These are phyloP conservation scores for Herpetotheres cachinnans DNA, from an alignment of 2,113 vertebrate species.

Conservation along the genomic window DNA sequence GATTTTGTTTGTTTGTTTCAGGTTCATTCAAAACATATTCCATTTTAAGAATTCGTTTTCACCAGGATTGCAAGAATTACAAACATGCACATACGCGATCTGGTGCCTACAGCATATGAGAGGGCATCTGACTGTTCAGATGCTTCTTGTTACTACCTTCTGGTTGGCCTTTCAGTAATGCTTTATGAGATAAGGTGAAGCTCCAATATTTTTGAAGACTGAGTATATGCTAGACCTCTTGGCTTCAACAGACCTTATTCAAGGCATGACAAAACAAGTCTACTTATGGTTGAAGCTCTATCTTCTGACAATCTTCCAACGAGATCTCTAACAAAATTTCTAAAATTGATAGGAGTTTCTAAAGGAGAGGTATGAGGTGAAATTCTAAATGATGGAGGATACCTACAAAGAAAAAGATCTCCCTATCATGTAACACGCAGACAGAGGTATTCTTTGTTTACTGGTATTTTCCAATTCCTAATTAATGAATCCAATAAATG, in stretches of 20 bases:
- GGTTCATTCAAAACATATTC: background rate
- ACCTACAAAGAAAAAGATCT: background rate
- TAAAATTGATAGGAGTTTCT: background rate
- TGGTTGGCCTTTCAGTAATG: background rate
- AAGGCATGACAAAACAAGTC: background rate
- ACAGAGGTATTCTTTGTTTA: background rate
- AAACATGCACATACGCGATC: background rate
- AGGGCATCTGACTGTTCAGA: background rate
- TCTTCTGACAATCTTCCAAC: background rate
- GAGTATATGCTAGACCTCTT: background rate
- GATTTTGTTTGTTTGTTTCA: background rate
- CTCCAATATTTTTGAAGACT: background rate
- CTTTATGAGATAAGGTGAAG: background rate
- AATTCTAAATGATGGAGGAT: background rate
- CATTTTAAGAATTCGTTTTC: background rate
- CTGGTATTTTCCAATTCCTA: background rate
- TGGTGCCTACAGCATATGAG: rapidly evolving
- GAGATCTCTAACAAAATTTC: background rate
- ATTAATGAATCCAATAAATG: background rate
- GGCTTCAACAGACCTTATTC: background rate
- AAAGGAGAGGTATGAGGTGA: background rate
- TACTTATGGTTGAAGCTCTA: background rate
- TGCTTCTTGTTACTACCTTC: background rate
- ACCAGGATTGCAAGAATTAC: background rate
- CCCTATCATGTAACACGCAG: background rate